Evolutionary conservation across 37 sponge, comb jelly and placozoan genomes (phyloP).

Genomic region (Petrosia ficiformis): DNA sequence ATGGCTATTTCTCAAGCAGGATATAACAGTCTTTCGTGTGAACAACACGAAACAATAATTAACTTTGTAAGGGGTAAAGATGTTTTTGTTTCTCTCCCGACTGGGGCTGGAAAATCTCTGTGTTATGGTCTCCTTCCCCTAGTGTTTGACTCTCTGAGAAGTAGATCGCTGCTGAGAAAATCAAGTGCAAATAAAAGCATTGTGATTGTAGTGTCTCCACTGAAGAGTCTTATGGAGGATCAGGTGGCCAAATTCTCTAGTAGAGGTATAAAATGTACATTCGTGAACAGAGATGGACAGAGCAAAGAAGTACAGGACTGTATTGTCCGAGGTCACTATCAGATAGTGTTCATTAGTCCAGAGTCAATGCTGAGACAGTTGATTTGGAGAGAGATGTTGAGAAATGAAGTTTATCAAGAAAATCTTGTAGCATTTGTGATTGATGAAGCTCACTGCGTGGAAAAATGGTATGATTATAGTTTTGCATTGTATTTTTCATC

Average conservation of each 20-base stretch:
- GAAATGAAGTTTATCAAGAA: neutral
- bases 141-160: constrained; percentile 10
- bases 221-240: constrained; percentile 31
- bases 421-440: neutral
- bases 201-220: constrained; percentile 24
- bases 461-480: neutral
- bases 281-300: neutral
- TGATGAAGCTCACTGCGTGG: neutral
- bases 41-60: constrained; percentile 10
- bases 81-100: constrained; percentile 23
- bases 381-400: neutral
- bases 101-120: constrained; percentile 27
- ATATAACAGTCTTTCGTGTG: too few species aligned
- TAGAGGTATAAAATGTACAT: constrained; percentile 4
- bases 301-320: too few species aligned
- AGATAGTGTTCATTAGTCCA: neutral
- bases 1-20: too few species aligned
- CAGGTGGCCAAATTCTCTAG: neutral
- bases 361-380: neutral
- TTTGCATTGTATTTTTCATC: neutral
- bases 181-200: neutral
- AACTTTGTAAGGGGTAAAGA: constrained; percentile 23
- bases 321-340: neutral
- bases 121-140: constrained; percentile 11
- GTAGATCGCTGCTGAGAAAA: too few species aligned